Conservation (phyloP, 2,113 vertebrate species). For the Apistogramma diplotaenia region DNA sequence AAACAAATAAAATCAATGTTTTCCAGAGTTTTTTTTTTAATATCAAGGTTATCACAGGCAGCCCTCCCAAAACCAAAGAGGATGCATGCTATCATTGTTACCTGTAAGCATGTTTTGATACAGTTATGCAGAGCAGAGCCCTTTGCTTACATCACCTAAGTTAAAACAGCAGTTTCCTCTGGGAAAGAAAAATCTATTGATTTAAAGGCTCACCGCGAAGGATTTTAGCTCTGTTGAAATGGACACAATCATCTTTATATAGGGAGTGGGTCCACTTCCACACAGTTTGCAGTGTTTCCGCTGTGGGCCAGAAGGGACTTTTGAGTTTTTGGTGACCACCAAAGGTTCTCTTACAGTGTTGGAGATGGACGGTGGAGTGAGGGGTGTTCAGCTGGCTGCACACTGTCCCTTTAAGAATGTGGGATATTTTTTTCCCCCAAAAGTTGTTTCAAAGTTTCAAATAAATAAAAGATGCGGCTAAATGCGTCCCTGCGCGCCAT, state of each 20-base stretch:
- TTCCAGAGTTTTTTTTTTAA: background rate
- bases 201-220: background rate
- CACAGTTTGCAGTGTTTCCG: background rate
- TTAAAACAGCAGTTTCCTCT: background rate
- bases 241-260: background rate
- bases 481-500: background rate
- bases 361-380: background rate
- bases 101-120: background rate
- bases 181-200: background rate
- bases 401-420: background rate
- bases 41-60: background rate
- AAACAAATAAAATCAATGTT: background rate
- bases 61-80: background rate
- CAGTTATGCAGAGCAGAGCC: background rate
- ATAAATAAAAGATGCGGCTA: background rate
- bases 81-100: background rate
- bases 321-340: background rate
- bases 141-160: background rate
- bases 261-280: background rate
- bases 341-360: background rate
- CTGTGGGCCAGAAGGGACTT: background rate
- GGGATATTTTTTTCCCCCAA: background rate
- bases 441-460: background rate
- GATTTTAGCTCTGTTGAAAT: background rate
- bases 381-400: too few relatives aligned